phyloP scores from a whole-genome alignment of 2,113 vertebrate genomes.

The Grantiella picta region DNA sequence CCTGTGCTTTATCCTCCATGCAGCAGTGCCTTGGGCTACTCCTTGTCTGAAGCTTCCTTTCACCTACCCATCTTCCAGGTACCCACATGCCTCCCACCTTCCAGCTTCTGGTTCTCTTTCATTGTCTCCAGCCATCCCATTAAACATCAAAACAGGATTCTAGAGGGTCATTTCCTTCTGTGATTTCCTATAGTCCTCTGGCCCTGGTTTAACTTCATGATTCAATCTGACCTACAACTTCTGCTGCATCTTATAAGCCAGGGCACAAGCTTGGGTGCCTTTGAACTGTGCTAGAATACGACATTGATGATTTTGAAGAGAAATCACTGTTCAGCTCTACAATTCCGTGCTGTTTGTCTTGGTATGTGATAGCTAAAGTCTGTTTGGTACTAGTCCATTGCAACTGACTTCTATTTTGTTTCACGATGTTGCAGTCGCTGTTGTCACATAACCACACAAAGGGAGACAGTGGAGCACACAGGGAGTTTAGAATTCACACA shows the following conservation, averaged over 20 bases:
- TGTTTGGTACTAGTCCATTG: not conserved
- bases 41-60: not conserved
- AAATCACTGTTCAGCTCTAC: not conserved
- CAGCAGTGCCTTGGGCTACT: not conserved
- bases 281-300: not conserved
- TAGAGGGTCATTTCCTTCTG: not conserved
- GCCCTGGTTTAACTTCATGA: not conserved
- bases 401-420: not conserved
- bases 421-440: not conserved
- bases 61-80: not conserved
- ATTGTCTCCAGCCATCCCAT: not conserved
- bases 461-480: not conserved
- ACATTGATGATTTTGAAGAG: not conserved
- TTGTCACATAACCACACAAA: not conserved
- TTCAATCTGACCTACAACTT: not conserved
- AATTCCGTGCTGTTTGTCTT: not conserved
- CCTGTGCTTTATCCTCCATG: rapidly evolving
- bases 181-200: not conserved
- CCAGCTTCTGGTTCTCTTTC: not conserved
- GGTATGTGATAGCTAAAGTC: not conserved
- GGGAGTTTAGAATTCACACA: not conserved
- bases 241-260: not conserved
- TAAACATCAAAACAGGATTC: not conserved
- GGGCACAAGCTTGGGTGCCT: not conserved
- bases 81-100: not conserved